These are phyloP conservation scores for Saccopteryx leptura DNA, from an alignment of 2,113 vertebrate genomes.

Conservation along the genomic window DNA sequence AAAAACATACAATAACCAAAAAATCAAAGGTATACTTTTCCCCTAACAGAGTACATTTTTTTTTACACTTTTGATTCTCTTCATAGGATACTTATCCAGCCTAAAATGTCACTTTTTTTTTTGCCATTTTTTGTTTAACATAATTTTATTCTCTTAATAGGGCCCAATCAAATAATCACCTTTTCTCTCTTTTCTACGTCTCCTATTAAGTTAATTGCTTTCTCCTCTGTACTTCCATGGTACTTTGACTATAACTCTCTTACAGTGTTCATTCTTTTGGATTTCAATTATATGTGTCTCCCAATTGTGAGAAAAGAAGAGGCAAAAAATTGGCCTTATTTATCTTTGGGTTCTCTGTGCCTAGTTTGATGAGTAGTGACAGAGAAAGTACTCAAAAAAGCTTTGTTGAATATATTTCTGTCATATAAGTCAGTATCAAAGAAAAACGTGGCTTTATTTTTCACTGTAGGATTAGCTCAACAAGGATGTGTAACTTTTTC, in stretches of 20 bases:
- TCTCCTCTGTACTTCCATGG: background rate
- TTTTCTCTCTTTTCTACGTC: background rate
- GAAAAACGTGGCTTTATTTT: slow-evolving; percentile 18
- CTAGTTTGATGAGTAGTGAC: background rate
- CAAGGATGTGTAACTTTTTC: background rate
- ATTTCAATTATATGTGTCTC: slow-evolving; percentile 48
- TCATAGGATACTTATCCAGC: background rate
- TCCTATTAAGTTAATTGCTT: background rate
- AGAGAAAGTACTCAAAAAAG: background rate
- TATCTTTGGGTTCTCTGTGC: background rate
- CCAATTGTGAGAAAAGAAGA: background rate
- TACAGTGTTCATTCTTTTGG: background rate
- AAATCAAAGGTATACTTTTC: background rate
- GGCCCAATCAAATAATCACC: slow-evolving; percentile 22
- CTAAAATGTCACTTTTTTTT: background rate
- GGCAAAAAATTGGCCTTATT: background rate
- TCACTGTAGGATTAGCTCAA: background rate
- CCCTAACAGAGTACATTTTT: background rate
- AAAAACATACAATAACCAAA: background rate
- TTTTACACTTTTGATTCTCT: background rate
- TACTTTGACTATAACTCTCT: background rate
- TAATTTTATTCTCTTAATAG: slow-evolving; percentile 48
- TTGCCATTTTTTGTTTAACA: slow-evolving; percentile 30
- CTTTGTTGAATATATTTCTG: background rate
- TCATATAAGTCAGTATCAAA: background rate